Percentiles rank a stretch among this genome's conserved stretches.
Conservation (phyloP, 2,113 vertebrate genomes). For the Equus quagga region DNA sequence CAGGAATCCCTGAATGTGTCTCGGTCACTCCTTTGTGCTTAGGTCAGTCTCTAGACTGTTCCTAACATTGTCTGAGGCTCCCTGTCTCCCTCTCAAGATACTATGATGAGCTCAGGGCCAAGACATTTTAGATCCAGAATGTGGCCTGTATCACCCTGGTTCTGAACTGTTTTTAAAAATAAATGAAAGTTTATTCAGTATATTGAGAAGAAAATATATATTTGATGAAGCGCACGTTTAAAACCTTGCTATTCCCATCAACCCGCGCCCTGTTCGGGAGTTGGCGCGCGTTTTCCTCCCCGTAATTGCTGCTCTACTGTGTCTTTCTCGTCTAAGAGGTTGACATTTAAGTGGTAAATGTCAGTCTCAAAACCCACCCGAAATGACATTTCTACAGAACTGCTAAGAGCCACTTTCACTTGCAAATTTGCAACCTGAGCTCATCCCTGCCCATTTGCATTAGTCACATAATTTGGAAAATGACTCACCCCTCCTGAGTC, state of each 20-base stretch:
- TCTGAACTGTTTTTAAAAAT: background rate
- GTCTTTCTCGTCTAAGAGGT: background rate
- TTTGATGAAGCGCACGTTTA: background rate
- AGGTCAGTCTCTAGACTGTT: background rate
- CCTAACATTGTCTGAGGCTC: background rate
- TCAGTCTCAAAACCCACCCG: constrained; percentile 12
- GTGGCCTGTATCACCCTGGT: background rate
- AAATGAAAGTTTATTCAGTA: background rate
- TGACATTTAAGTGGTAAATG: constrained; percentile 62
- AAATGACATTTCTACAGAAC: background rate
- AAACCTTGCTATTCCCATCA: background rate
- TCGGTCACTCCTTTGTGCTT: background rate
- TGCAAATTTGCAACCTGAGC: background rate
- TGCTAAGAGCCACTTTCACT: background rate
- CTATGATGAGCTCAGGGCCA: background rate
- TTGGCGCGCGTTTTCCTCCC: background rate
- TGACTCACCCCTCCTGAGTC: background rate
- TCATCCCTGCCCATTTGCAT: background rate
- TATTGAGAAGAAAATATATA: background rate
- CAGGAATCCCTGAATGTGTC: background rate
- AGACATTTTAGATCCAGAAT: background rate
- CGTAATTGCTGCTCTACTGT: background rate
- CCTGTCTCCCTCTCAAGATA: background rate
- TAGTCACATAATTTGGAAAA: background rate
- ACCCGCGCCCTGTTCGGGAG: background rate